Base-by-base conservation (phyloP, 1,140 invertebrate genomes). In the Drosophila equinoxialis region DNA sequence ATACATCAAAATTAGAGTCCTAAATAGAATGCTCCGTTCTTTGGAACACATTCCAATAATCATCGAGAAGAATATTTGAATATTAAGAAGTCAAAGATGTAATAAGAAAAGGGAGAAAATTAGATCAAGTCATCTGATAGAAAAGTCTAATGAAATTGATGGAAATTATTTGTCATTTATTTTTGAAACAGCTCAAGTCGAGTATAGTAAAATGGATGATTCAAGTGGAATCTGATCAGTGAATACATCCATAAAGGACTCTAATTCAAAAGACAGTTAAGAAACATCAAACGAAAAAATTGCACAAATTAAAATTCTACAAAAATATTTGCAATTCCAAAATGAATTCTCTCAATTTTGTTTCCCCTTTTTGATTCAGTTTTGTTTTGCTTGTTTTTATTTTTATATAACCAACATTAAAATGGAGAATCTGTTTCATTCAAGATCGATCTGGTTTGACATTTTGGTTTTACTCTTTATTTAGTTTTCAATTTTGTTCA, bases 261-360 rank as follows among this genome's bases (percentile, higher is more conserved):
- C 45, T 51, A 51, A 51, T 51, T 8, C 8, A 20, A 51, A 51
- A 20, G 13, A 51, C 45, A 14, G 23, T 51, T 7, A 58, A 30
- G 37, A 48, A 35, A 42, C 23, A 59, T 26, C 17, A 37, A 33
- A 60, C 59, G 67, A 58, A 79, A 26, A 71, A 83, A 87, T 87
- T 87, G 83, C 83, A 89, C 84, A 51, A 51, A 51, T 51, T 51
- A 51, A 51, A 51, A 51, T 23, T 51, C 45, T 51, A 51, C 45
- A 83, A 70, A 54, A 80, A 77, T 62, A 62, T 17, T 62, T 62
- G 60, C 23, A n/a, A 62, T 41, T 20, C 20, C 7, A 62, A 62
- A 60, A 35, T 30, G 35, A 35, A 17, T 37, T 35, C n/a, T 33
- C 55, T 57, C n/a, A 14, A 14, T 37, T 41, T 23, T 30, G 33